Base-by-base conservation (phyloP, 2,113 vertebrate genomes). In the Menidia beryllina region DNA sequence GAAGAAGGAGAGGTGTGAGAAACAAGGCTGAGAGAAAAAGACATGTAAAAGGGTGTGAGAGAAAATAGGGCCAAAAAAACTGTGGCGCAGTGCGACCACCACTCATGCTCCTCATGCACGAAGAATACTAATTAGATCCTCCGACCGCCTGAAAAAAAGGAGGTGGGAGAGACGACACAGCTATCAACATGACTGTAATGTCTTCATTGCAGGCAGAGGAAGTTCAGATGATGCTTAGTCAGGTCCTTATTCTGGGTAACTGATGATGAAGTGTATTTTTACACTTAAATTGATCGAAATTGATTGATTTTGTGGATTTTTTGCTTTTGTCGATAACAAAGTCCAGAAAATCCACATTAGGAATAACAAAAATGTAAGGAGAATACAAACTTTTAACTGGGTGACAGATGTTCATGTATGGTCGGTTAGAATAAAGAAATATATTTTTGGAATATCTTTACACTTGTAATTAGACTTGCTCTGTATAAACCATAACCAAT, bases 91-190 rank as follows among this genome's bases (percentile, higher is more conserved):
- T 82, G 81, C 77, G 79, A 86, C 75, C 65, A 81, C 73, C 79
- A 81, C 71, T n/a, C n/a, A 81, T 78, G 79, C 73, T 71, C 73
- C 41, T 55, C 58, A 17, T 82, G 88, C 69, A 55, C 39, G 13
- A 25, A 75, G 87, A 91, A 93, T 91, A 83, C 82, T 83, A 90
- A 91, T 87, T 51, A 87, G 70, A 80, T 55, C 49, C 59, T 76
- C 73, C 60, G 63, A 76, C 77, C 50, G 86, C 50, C 48, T 59
- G 55, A 51, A 75, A 60, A 67, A 63, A 75, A 70, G 64, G 77
- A 30, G 39, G 45, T 61, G 48, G 53, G 63, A 48, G 65, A 74
- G 72, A 55, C 76, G 65, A 62, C 61, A 70, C 61, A 70, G 75
- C 69, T 62, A 77, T 77, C 84, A 69, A 76, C 77, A 64, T 52